Conservation (phyloP, 2,888 invertebrate species). For the Leptopterna dolabrata region DNA sequence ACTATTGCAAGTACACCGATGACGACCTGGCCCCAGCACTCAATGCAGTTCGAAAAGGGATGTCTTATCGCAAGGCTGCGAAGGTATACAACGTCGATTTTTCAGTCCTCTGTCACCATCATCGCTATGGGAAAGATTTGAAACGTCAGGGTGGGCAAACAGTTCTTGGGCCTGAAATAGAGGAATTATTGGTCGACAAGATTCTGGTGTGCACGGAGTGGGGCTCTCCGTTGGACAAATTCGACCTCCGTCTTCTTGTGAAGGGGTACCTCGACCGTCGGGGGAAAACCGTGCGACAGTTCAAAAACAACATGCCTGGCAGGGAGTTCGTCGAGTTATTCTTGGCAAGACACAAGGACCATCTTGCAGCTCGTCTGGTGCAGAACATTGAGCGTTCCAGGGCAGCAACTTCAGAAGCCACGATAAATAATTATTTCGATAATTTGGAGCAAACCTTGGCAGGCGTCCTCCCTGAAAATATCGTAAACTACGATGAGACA, state of each 20-base stretch:
- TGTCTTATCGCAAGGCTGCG: too few relatives aligned
- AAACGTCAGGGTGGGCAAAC: not conserved
- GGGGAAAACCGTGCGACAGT: conserved; percentile 46
- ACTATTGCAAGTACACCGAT: not conserved
- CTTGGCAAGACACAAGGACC: conserved; percentile 54
- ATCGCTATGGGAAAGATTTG: not conserved
- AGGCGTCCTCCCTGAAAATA: conserved; percentile 43
- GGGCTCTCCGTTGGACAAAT: not conserved
- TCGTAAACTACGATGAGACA: conserved; percentile 56
- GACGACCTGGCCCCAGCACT: not conserved
- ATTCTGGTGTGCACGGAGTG: not conserved
- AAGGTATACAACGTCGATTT: too few relatives aligned
- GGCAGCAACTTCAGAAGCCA: not conserved
- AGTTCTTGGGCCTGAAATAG: not conserved
- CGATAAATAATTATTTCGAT: conserved; percentile 15
- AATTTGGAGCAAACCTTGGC: conserved; percentile 51
- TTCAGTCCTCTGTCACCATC: too few relatives aligned
- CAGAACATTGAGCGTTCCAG: conserved; percentile 13
- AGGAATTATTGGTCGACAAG: not conserved
- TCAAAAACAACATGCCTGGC: conserved; percentile 63
- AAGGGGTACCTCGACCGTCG: conserved; percentile 40
- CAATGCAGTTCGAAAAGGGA: too few relatives aligned
- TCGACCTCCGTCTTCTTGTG: conserved; percentile 1
- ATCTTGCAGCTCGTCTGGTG: not conserved
- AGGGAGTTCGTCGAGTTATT: conserved; percentile 61